A percentile compares a stretch with the other conserved stretches of the same genome.
phyloP scores from a whole-genome alignment of 2,888 invertebrate species.

The Cybosia mesomella region DNA sequence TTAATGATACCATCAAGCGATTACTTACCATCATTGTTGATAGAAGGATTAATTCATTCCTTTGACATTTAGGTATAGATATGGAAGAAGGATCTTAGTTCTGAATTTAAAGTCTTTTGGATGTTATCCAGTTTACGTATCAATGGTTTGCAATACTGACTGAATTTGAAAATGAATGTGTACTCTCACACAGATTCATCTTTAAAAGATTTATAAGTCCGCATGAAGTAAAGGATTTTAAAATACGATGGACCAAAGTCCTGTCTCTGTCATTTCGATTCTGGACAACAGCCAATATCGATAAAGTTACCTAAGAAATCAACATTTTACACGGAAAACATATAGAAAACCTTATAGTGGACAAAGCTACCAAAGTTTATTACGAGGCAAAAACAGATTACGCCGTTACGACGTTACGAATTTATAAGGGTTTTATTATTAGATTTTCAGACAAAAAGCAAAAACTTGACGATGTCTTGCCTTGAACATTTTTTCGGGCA shows the following conservation, averaged over 20 bases:
- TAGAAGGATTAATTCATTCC: neutral
- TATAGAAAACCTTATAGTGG: slow-evolving; percentile 28
- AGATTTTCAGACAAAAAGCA: slow-evolving; percentile 43
- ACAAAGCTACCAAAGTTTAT: slow-evolving; percentile 38
- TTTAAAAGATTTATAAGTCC: slow-evolving; percentile 26
- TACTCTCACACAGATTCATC: neutral
- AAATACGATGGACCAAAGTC: slow-evolving; percentile 43
- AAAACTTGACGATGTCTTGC: slow-evolving; percentile 32
- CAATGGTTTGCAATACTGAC: neutral
- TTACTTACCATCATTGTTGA: neutral
- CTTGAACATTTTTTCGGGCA: slow-evolving; percentile 26
- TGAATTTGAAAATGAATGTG: neutral
- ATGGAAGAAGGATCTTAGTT: neutral
- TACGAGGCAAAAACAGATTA: slow-evolving; percentile 44
- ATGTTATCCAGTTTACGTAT: neutral
- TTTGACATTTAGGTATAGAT: neutral
- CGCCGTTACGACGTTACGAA: slow-evolving; percentile 45
- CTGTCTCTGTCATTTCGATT: slow-evolving; percentile 43
- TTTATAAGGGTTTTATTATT: slow-evolving; percentile 50
- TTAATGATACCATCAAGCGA: neutral
- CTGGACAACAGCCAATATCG: slow-evolving; percentile 50
- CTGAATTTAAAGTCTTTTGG: neutral
- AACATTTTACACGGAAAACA: slow-evolving; percentile 27
- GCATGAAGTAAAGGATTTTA: slow-evolving; percentile 35
- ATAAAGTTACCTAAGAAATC: slow-evolving; percentile 31